These are phyloP conservation scores for Petrocephalus schoutedeni DNA, from an alignment of 2,797 vertebrate species.

Conservation along the genomic window DNA sequence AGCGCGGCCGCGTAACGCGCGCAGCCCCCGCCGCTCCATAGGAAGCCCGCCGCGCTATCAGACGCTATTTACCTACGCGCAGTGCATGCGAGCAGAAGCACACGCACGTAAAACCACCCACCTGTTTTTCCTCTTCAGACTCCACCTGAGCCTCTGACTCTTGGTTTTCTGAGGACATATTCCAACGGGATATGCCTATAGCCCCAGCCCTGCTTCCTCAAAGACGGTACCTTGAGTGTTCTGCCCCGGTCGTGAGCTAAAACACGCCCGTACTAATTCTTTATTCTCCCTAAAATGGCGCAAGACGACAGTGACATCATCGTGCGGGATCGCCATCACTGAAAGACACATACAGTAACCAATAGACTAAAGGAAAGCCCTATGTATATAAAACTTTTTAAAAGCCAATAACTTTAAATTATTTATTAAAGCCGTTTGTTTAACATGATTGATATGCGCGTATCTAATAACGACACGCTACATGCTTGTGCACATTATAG, in stretches of 20 bases:
- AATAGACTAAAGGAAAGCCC: conserved; percentile 28
- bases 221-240: conserved; percentile 13
- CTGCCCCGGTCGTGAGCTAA: conserved; percentile 30
- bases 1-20: background rate
- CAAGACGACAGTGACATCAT: conserved; percentile 56
- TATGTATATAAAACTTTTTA: background rate
- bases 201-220: background rate
- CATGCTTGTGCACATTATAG: background rate
- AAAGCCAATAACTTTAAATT: conserved; percentile 37
- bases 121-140: conserved; percentile 71
- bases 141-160: conserved; percentile 65
- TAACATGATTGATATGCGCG: conserved; percentile 39
- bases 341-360: conserved; percentile 53
- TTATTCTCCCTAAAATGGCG: conserved; percentile 63
- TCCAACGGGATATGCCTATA: background rate
- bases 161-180: conserved; percentile 68
- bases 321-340: background rate
- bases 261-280: conserved; percentile 37
- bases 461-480: conserved; percentile 36
- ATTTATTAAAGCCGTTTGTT: background rate
- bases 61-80: background rate
- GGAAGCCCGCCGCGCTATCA: background rate
- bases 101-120: conserved; percentile 41
- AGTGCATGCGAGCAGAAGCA: background rate
- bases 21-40: background rate